phyloP scores from a whole-genome alignment of 2,888 invertebrate species.

The Conus canariensis region DNA sequence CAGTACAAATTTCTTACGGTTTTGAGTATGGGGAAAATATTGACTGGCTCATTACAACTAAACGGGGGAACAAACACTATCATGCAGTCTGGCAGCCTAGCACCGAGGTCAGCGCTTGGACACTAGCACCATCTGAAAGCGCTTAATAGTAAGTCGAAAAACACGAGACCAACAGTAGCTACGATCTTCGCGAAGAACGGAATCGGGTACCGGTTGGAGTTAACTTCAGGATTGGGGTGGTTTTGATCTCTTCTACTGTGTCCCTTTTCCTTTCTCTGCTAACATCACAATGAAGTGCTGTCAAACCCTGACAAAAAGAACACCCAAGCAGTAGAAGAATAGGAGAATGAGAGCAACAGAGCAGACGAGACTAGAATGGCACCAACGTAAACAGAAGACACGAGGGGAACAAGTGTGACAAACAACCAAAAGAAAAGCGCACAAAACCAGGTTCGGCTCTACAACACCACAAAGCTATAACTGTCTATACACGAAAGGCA shows the following conservation, averaged over 20 bases:
- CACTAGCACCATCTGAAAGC: background rate
- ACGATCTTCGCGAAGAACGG: background rate
- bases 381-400: background rate
- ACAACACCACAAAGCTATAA: background rate
- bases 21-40: background rate
- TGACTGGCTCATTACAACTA: background rate
- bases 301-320: background rate
- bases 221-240: background rate
- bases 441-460: background rate
- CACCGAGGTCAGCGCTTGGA: background rate
- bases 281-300: background rate
- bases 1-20: too few species aligned
- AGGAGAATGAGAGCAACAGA: slow-evolving; percentile 9
- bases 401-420: background rate
- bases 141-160: background rate
- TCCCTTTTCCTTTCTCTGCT: slow-evolving; percentile 37
- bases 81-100: background rate
- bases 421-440: background rate
- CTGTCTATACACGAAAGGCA: slow-evolving; percentile 12
- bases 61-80: background rate
- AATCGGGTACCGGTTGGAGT: background rate
- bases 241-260: background rate
- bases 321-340: background rate
- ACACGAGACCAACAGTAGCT: background rate
- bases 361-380: background rate